A percentile compares a stretch with the other conserved stretches of the same genome.
phyloP scores from a whole-genome alignment of 2,797 vertebrate genomes.

The Micrastur ruficollis region DNA sequence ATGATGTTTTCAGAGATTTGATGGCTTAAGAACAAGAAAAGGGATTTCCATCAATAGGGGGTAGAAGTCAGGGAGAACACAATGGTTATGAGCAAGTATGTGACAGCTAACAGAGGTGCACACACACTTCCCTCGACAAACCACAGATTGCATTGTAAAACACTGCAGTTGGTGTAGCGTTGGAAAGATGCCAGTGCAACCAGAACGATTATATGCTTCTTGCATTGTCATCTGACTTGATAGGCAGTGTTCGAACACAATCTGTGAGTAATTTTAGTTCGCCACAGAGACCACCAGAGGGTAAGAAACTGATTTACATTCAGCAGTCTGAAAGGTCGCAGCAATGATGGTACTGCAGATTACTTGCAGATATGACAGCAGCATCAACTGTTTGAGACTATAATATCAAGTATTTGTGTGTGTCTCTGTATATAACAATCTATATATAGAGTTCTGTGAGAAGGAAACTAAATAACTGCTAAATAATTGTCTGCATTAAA shows the following conservation, averaged over 20 bases:
- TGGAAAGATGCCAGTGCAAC: conserved; percentile 9
- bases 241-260: neutral
- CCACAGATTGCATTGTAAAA: neutral
- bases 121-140: neutral
- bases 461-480: neutral
- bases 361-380: conserved; percentile 15
- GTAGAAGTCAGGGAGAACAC: neutral
- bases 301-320: conserved; percentile 30
- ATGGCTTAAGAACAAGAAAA: neutral
- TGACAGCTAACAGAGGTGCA: neutral
- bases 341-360: conserved; percentile 25
- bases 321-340: neutral
- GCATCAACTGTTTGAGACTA: neutral
- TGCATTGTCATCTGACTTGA: conserved; percentile 22
- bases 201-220: neutral
- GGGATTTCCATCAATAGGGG: neutral
- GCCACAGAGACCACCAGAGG: conserved; percentile 12
- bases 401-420: neutral
- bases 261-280: conserved; percentile 18
- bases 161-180: neutral
- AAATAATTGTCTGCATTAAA: neutral
- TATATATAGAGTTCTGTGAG: neutral
- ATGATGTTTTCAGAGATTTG: neutral
- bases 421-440: neutral
- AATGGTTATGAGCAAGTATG: neutral